Evolutionary conservation across 2,797 vertebrate species (phyloP).

Genomic region (Xenentodon cancila): DNA sequence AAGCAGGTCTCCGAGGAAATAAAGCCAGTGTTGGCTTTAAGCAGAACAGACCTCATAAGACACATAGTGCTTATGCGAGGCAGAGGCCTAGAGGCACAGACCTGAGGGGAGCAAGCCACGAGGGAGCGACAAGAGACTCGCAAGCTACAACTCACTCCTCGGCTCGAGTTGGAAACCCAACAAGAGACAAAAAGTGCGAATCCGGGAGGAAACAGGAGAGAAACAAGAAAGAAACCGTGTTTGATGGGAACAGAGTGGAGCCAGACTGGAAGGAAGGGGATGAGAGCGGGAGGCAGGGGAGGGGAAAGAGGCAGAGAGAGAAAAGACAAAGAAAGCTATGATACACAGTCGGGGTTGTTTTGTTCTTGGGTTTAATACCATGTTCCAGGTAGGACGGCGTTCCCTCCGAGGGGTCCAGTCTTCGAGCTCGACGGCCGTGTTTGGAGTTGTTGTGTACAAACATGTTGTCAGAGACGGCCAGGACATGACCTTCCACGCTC

Average conservation of each 20-base stretch:
- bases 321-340: conserved; percentile 50
- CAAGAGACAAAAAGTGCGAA: conserved; percentile 70
- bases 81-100: conserved; percentile 75
- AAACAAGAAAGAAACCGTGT: conserved; percentile 65
- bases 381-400: conserved; percentile 96
- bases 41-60: conserved; percentile 83
- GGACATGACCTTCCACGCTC: conserved; percentile 95
- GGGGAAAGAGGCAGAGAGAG: conserved; percentile 41
- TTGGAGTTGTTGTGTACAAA: conserved; percentile 99
- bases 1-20: conserved; percentile 82
- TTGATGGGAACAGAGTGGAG: conserved; percentile 56
- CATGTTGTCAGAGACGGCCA: conserved; percentile 98
- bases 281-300: conserved; percentile 1
- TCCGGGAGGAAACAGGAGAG: conserved; percentile 56
- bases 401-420: conserved; percentile 96
- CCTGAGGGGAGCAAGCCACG: conserved; percentile 76
- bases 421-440: conserved; percentile 93
- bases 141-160: conserved; percentile 68
- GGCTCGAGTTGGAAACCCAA: conserved; percentile 66
- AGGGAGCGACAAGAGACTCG: conserved; percentile 71
- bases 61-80: conserved; percentile 78
- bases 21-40: conserved; percentile 82
- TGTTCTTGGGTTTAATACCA: conserved; percentile 79
- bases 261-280: conserved; percentile 45
- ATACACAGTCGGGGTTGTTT: conserved; percentile 25